Percentiles rank a stretch among this genome's conserved stretches.
Evolutionary conservation across 2,888 invertebrate species (phyloP).

Genomic region (Amiota minor): DNA sequence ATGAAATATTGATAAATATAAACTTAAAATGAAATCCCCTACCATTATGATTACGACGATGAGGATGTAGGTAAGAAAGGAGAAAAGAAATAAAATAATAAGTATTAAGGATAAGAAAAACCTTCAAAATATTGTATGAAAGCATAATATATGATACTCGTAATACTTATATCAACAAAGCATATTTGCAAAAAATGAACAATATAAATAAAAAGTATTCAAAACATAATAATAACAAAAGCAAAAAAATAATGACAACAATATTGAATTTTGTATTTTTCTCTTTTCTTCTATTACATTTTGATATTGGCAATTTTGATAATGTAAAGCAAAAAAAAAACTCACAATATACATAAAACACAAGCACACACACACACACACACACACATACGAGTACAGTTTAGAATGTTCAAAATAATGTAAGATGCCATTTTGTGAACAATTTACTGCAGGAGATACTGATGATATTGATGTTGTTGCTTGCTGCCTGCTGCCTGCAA

Average conservation of each 20-base stretch:
- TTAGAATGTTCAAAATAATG: conserved; percentile 18
- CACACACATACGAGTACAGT: background rate
- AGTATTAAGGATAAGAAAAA: no score
- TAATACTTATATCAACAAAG: conserved; percentile 23
- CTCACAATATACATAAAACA: background rate
- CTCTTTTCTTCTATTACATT: no score
- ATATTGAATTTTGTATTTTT: background rate
- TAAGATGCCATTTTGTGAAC: conserved; percentile 18
- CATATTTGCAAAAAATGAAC: conserved; percentile 7
- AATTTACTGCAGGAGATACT: background rate
- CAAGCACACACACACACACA: background rate
- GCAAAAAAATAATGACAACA: conserved; percentile 13
- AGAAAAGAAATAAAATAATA: background rate
- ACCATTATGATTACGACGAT: no score
- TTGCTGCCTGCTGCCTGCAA: conserved; percentile 37
- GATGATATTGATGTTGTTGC: conserved; percentile 3
- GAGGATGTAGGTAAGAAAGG: background rate
- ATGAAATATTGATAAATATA: no score
- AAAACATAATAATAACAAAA: background rate
- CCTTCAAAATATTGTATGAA: background rate
- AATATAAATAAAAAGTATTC: conserved; percentile 6
- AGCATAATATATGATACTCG: background rate
- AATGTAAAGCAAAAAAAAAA: background rate
- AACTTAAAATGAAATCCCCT: no score
- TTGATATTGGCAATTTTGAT: background rate